Evolutionary conservation across 2,888 invertebrate genomes (phyloP).

Genomic region (Lycaena phlaeas): DNA sequence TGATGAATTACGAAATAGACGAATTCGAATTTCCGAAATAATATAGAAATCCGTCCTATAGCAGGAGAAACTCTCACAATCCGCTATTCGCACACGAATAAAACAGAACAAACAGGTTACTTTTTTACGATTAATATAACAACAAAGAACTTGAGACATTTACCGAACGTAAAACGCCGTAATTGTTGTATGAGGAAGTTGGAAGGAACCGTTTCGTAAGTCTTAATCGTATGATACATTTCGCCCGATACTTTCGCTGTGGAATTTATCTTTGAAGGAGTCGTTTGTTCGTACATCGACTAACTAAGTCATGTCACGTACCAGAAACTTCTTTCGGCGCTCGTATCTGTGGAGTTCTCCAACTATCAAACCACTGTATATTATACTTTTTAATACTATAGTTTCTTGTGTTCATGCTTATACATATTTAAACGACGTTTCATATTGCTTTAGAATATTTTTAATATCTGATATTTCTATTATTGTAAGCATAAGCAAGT

Average conservation of each 20-base stretch:
- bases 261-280: constrained; percentile 19
- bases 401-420: not conserved
- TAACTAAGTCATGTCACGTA: constrained; percentile 47
- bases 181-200: constrained; percentile 6
- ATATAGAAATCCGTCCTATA: no score
- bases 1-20: no score
- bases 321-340: constrained; percentile 47
- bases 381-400: not conserved
- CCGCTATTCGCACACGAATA: not conserved
- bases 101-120: not conserved
- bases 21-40: no score
- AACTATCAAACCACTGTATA: constrained; percentile 33
- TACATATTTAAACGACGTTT: no score
- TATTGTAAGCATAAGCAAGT: no score
- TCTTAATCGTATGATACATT: constrained; percentile 22
- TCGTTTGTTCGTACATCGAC: no score
- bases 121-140: not conserved
- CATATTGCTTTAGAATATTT: no score
- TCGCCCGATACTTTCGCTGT: constrained; percentile 17
- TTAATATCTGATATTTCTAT: no score
- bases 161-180: constrained; percentile 1
- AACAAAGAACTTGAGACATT: not conserved
- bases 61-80: not conserved
- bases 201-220: constrained; percentile 1
- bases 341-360: constrained; percentile 43